Percentiles rank a stretch among this genome's conserved stretches.
Conservation (phyloP, 2,888 invertebrate species). For the Doris montereyensis region DNA sequence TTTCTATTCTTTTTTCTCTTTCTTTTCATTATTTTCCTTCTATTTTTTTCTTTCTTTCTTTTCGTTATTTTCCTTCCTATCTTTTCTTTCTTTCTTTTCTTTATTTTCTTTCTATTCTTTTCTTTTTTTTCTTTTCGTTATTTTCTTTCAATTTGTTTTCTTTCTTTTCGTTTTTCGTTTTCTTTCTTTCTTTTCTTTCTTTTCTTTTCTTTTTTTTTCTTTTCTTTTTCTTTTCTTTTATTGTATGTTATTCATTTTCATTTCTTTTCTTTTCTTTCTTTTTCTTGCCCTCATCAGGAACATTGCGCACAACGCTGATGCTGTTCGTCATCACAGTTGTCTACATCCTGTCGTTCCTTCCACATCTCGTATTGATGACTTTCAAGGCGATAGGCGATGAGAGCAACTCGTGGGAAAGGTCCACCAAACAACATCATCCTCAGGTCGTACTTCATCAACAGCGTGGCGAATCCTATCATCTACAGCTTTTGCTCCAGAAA, state of each 20-base stretch:
- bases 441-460: conserved; percentile 61
- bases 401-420: too few relatives aligned
- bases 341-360: conserved; percentile 57
- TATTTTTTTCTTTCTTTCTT: background rate
- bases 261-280: background rate
- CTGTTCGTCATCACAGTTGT: conserved; percentile 56
- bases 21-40: background rate
- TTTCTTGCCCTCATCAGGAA: conserved; percentile 36
- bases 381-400: conserved; percentile 47
- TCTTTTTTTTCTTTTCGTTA: background rate
- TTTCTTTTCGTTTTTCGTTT: background rate
- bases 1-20: background rate
- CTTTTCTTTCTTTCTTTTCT: background rate
- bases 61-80: background rate
- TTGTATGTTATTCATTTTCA: background rate
- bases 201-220: background rate
- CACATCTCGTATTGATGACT: conserved; percentile 55
- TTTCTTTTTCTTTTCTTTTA: background rate
- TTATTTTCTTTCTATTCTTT: background rate
- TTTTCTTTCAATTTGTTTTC: background rate
- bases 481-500: conserved; percentile 57
- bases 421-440: conserved; percentile 57
- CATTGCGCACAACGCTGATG: conserved; percentile 55
- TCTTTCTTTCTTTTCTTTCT: background rate
- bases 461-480: conserved; percentile 57